Percentiles rank a stretch among this genome's conserved stretches.
These are phyloP conservation scores for Sciurus niger DNA, from an alignment of 2,113 vertebrate genomes.

Conservation along the genomic window DNA sequence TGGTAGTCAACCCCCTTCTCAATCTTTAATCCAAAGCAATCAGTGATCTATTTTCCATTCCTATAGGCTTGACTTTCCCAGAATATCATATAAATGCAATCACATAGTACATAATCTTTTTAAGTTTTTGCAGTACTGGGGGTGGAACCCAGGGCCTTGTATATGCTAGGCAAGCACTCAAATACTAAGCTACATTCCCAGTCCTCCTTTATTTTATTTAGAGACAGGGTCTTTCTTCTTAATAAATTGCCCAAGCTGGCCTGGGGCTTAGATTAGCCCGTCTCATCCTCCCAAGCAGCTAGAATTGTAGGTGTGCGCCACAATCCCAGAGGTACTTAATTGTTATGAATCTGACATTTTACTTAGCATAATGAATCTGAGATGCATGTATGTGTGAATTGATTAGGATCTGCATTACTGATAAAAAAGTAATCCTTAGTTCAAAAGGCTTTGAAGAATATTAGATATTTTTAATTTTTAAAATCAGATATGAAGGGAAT, in stretches of 20 bases:
- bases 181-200: background rate
- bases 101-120: background rate
- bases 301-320: no score
- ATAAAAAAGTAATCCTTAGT: background rate
- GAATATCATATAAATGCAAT: background rate
- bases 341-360: background rate
- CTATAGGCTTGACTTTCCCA: background rate
- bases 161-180: background rate
- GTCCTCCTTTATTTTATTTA: no score
- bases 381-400: background rate
- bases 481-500: background rate
- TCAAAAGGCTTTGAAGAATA: slow-evolving; percentile 51
- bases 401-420: slow-evolving; percentile 14
- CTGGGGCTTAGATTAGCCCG: no score
- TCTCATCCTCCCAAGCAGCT: no score
- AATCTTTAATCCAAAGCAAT: background rate
- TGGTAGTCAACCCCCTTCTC: background rate
- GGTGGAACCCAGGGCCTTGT: background rate
- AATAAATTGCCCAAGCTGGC: no score
- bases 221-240: no score
- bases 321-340: no score
- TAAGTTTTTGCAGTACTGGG: background rate
- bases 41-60: background rate
- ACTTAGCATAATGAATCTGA: background rate
- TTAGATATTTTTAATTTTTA: background rate